These are phyloP conservation scores for Nephrotoma appendiculata DNA, from an alignment of 2,888 invertebrate genomes.

Conservation along the genomic window DNA sequence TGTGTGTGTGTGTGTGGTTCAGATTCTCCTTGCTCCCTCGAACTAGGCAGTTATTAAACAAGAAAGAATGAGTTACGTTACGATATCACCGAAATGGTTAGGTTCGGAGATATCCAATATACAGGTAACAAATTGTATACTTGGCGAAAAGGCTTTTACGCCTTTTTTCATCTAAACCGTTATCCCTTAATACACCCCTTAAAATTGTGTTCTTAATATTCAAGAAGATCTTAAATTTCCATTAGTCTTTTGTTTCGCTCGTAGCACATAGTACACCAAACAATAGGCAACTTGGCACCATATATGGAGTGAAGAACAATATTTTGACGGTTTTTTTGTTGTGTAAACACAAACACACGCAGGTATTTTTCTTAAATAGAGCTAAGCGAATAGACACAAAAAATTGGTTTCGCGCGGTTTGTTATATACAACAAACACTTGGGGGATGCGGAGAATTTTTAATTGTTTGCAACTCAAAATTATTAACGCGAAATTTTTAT, in stretches of 20 bases:
- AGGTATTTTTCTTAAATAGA: neutral
- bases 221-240: neutral
- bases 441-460: neutral
- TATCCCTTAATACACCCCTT: too few species aligned
- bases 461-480: neutral
- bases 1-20: too few species aligned
- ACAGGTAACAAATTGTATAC: too few species aligned
- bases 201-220: neutral
- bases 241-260: neutral
- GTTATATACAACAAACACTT: neutral
- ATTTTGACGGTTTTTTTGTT: neutral
- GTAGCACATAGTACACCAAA: neutral
- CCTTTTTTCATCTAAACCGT: too few species aligned
- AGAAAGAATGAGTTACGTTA: too few species aligned
- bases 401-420: neutral
- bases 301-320: neutral
- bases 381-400: neutral
- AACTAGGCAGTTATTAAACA: too few species aligned
- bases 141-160: too few species aligned
- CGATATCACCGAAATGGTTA: too few species aligned
- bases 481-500: neutral
- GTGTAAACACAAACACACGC: neutral
- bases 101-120: too few species aligned
- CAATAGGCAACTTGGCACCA: neutral
- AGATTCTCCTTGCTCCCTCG: too few species aligned